phyloP scores from a whole-genome alignment of 2,888 invertebrate genomes.

The Pinctada fucata region DNA sequence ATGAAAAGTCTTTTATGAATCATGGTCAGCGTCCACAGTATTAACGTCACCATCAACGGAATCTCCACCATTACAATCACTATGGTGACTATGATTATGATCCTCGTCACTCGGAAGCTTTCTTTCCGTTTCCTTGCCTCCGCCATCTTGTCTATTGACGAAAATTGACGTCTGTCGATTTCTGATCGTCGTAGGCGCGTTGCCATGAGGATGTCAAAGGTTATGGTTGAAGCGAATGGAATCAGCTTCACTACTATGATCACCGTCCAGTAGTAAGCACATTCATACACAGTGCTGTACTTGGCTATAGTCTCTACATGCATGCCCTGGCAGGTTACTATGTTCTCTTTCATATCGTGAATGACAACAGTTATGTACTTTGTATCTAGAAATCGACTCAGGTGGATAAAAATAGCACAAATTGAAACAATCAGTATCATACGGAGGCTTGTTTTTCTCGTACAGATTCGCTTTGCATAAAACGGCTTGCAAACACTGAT shows the following conservation, averaged over 20 bases:
- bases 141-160: conserved; percentile 80
- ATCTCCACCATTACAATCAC: conserved; percentile 77
- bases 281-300: conserved; percentile 83
- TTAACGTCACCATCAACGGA: conserved; percentile 74
- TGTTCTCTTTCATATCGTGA: conserved; percentile 73
- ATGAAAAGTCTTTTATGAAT: conserved; percentile 46
- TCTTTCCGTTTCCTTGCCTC: conserved; percentile 57
- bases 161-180: conserved; percentile 85
- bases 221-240: conserved; percentile 90
- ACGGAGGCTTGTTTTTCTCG: conserved; percentile 83
- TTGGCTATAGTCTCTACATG: conserved; percentile 47
- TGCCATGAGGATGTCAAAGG: conserved; percentile 90
- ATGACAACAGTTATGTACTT: conserved; percentile 78
- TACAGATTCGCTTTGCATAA: conserved; percentile 85
- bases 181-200: conserved; percentile 88
- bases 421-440: conserved; percentile 87
- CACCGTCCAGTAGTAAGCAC: conserved; percentile 85
- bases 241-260: conserved; percentile 93
- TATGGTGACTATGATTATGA: conserved; percentile 74
- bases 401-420: conserved; percentile 88
- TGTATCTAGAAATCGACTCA: conserved; percentile 89
- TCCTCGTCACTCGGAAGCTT: conserved; percentile 68
- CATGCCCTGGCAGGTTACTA: conserved; percentile 52
- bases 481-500: conserved; percentile 95
- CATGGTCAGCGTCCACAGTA: conserved; percentile 85